Conservation (phyloP, 92 coral and sea anemone species). For the Zoanthus solanderi region DNA sequence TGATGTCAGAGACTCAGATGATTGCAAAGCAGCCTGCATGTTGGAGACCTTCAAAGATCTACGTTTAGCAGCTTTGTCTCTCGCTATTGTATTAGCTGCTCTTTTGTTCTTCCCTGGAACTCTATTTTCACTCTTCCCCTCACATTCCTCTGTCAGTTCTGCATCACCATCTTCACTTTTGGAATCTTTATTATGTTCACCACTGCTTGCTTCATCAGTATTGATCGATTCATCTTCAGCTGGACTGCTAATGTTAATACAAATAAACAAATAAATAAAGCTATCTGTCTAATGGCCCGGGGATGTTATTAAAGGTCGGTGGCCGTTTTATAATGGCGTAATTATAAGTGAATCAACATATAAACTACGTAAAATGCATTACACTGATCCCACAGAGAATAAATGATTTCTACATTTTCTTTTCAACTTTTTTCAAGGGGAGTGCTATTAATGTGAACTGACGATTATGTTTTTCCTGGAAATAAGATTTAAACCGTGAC, state of each 20-base stretch:
- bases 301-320: no score
- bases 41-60: conserved; percentile 2
- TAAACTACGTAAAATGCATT: neutral
- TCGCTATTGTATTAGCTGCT: conserved; percentile 14
- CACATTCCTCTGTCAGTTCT: conserved; percentile 17
- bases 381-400: neutral
- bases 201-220: neutral
- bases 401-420: neutral
- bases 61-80: conserved; percentile 22
- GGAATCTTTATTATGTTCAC: conserved; percentile 7
- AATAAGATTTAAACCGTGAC: conserved; percentile 29
- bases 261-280: neutral
- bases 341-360: neutral
- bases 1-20: conserved; percentile 21
- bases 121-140: conserved; percentile 26
- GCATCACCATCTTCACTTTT: conserved; percentile 14
- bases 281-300: neutral
- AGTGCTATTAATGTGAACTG: neutral
- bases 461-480: neutral
- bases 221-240: neutral
- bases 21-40: conserved; percentile 26
- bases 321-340: no score
- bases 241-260: neutral
- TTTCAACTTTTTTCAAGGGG: neutral
- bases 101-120: conserved; percentile 17